Evolutionary conservation across 2,797 vertebrate genomes (phyloP).

Genomic region (Catharus ustulatus): DNA sequence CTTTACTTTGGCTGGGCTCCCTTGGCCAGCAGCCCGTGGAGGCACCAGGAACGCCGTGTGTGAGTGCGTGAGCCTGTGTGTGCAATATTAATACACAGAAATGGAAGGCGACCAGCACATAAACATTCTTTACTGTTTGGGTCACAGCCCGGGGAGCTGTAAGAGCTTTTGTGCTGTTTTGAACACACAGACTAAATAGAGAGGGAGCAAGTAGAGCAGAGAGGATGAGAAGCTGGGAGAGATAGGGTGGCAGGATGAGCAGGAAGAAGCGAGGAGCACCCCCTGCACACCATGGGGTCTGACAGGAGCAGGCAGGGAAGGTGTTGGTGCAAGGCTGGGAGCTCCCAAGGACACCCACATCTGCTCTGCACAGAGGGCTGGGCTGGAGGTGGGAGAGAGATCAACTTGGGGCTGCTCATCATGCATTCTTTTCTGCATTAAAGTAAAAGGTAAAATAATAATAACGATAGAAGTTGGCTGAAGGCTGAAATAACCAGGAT

Average conservation of each 20-base stretch:
- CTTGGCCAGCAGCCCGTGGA: slow-evolving; percentile 49
- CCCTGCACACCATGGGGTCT: not conserved
- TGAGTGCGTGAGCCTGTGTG: slow-evolving; percentile 33
- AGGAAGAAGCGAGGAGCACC: fast-evolving
- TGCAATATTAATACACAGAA: slow-evolving; percentile 54
- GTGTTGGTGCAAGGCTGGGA: not conserved
- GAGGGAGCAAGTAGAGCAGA: not conserved
- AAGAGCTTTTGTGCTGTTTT: slow-evolving; percentile 59
- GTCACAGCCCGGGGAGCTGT: slow-evolving; percentile 63
- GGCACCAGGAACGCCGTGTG: slow-evolving; percentile 39
- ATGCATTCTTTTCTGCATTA: not conserved
- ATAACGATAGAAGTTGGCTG: not conserved
- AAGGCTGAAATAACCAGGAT: slow-evolving; percentile 38
- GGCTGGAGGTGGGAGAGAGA: not conserved
- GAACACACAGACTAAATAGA: slow-evolving; percentile 37
- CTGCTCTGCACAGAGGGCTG: not conserved
- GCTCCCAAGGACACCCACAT: not conserved
- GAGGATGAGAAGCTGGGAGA: not conserved
- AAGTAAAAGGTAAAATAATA: not conserved
- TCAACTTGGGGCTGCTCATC: not conserved
- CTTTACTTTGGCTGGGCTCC: slow-evolving; percentile 63
- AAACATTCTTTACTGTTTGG: slow-evolving; percentile 75
- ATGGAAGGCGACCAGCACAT: slow-evolving; percentile 67
- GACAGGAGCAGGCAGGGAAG: not conserved
- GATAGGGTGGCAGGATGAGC: not conserved